Evolutionary conservation across 2,888 invertebrate species (phyloP), one percentile per base, ranked within the genome.

Genomic region (Megaustenia siamemsis): DNA sequence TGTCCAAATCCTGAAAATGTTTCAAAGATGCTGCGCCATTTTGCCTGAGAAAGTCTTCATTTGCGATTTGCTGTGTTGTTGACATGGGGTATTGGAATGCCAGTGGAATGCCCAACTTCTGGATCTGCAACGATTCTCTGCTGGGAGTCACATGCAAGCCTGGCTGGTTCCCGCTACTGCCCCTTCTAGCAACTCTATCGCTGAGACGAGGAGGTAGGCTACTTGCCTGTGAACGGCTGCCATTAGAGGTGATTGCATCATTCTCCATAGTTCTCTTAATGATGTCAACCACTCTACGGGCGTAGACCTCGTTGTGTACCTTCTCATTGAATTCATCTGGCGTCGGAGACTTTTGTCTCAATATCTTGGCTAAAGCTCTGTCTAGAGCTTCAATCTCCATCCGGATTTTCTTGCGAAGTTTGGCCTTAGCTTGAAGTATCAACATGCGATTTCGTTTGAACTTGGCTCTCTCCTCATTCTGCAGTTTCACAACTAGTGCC

Each of bases 371-470:
- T 28, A 88, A 71, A 35, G 83, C 83, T 32, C 80, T 73, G 66
- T 88, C 87, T 35, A 88, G 60, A 63, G 86, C 85, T 12, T 86
- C 84, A 63, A 88, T 53, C 60, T 88, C 88, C 78, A 86, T 60
- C 24, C 83, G 83, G 18, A 84, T 85, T 71, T 84, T 83, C 6
- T 69, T 28, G 43, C 82, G 60, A 35, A 40, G 77, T 18, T 60
- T 68, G 35, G 69, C 6, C 35, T 49, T 82, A 15, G 63, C 66
- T 18, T 53, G 21, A 12, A 21, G 4, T 6, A 15, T 24, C 5
- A 43, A 12, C 32, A 53, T 0, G 2, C 71, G 73, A 28, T 28
- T 60, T 60, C 78, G 56, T 40, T 21, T 66, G 21, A 8, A 3
- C 45, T 45, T 73, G 49, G 73, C 28, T 2, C 12, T 2, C 1